Percentiles rank a stretch among this genome's conserved stretches.
Conservation (phyloP, 92 coral and sea anemone species). For the Chrysogorgia sp. region DNA sequence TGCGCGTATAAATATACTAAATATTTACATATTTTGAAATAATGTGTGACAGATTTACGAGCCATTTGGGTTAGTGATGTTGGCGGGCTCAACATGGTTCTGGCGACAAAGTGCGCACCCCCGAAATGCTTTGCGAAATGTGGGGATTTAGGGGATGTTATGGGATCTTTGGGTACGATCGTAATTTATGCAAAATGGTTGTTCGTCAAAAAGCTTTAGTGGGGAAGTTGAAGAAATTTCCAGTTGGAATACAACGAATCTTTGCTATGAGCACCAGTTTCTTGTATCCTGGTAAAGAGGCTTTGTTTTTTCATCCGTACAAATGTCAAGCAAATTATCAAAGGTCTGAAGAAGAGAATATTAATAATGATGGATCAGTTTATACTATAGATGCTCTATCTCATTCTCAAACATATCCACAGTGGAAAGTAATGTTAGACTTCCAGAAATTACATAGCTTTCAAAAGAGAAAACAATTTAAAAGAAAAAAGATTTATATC, state of each 20-base stretch:
- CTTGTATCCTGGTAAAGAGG: not conserved
- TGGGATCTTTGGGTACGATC: too few species aligned
- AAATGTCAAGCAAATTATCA: not conserved
- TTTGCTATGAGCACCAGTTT: conserved; percentile 23
- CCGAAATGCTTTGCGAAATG: too few species aligned
- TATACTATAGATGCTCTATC: not conserved
- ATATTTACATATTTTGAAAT: too few species aligned
- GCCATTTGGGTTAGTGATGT: too few species aligned
- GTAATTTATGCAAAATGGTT: too few species aligned
- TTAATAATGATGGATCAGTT: not conserved
- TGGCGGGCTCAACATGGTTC: too few species aligned
- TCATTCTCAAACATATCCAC: conserved; percentile 77
- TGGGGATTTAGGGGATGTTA: too few species aligned
- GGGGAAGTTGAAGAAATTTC: conserved; percentile 27
- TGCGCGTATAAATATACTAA: too few species aligned
- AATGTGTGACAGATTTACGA: too few species aligned
- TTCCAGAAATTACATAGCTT: conserved; percentile 72
- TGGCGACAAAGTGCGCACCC: too few species aligned
- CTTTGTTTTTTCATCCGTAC: conserved; percentile 3
- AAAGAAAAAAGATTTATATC: conserved; percentile 60
- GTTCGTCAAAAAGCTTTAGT: conserved; percentile 24
- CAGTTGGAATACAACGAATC: conserved; percentile 4
- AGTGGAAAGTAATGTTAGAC: conserved; percentile 89
- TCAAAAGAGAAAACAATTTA: conserved; percentile 67
- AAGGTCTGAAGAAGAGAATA: not conserved